Base-by-base conservation (phyloP, 2,113 vertebrate species). In the Saiga tatarica region DNA sequence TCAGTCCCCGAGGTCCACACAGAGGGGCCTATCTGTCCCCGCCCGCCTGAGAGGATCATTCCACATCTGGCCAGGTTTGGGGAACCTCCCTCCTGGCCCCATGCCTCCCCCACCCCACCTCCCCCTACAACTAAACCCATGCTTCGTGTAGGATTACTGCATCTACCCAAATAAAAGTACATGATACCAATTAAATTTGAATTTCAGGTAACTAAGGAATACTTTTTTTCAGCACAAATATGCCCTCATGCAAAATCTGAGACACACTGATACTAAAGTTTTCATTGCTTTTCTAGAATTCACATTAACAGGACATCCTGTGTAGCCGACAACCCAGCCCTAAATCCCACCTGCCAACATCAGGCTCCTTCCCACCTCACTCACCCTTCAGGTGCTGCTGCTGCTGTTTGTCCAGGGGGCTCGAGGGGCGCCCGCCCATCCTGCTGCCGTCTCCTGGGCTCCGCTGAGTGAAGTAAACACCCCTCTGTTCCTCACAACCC, bases 341-440 rank as follows among this genome's bases (percentile, higher is more conserved):
- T 19, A 50, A 45, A 15, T 26, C 28, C 60, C 14, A 8, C 2
- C 7, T 1, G 2, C 23, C 76, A 47, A 21, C 8, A n/a, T 15
- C 11, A 26, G 30, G 47, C 33, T 9, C 5, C 8, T 5, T 16
- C 53, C 52, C 33, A 13, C 0, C 5, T 12, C 1, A 12, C 98
- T 98, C 82, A 98, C 98, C 98, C 52, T 25, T 93, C 57, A 98
- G 88, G 3, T 96, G 64, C 86, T 97, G 81, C 30, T 76, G 93
- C 94, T 97, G 98, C 39, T 5, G 67, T 57, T 94, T 88, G 30
- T 86, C 95, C 96, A 98, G 60, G 8, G 90, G 93, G 7, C 98
- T 97, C 0, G 98, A 98, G 25, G 96, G 25, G 30, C 82, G 79
- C 23, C 94, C 97, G 0, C 98, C 98, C 98, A 98, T 98, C 39